Evolutionary conservation across 2,888 invertebrate species (phyloP).

Genomic region (Acrocyrtus sp.): DNA sequence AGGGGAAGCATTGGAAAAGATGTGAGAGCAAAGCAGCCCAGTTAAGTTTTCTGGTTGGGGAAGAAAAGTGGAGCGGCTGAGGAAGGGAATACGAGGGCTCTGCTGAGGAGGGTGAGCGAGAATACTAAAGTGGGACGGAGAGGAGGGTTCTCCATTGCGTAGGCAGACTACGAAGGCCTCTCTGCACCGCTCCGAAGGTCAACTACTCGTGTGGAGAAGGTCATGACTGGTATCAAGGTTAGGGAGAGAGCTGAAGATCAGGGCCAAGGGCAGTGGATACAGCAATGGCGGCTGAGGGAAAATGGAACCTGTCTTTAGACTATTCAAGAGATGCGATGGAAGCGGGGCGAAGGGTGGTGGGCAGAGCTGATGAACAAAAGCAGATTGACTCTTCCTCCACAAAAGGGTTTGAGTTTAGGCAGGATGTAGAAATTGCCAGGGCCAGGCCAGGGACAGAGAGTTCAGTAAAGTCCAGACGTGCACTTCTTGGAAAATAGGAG

Average conservation of each 20-base stretch:
- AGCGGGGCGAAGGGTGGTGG: no score
- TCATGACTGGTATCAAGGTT: conserved; percentile 20
- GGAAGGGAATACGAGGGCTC: conserved; percentile 5
- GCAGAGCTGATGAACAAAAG: no score
- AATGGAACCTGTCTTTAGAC: no score
- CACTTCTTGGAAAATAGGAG: no score
- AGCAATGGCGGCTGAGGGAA: no score
- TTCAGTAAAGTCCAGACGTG: no score
- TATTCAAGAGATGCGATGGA: no score
- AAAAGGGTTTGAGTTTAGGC: no score
- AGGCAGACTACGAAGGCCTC: conserved; percentile 27
- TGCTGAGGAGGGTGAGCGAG: conserved; percentile 18
- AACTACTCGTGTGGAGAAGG: conserved; percentile 22
- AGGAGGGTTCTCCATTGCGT: conserved; percentile 34
- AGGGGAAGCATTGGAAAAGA: conserved; percentile 19
- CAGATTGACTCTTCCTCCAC: conserved; percentile 20
- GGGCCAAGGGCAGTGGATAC: conserved; percentile 42
- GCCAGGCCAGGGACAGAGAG: no score
- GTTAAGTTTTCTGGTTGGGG: no score
- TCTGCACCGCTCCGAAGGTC: conserved; percentile 6
- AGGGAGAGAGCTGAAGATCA: conserved; percentile 26
- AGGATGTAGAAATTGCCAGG: no score
- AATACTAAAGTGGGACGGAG: conserved; percentile 19
- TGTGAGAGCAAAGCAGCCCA: no score
- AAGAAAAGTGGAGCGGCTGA: conserved; percentile 13